Percentiles rank a stretch among this genome's conserved stretches.
Conservation (phyloP, 2,888 invertebrate species). For the Psylliodes chrysocephalus region DNA sequence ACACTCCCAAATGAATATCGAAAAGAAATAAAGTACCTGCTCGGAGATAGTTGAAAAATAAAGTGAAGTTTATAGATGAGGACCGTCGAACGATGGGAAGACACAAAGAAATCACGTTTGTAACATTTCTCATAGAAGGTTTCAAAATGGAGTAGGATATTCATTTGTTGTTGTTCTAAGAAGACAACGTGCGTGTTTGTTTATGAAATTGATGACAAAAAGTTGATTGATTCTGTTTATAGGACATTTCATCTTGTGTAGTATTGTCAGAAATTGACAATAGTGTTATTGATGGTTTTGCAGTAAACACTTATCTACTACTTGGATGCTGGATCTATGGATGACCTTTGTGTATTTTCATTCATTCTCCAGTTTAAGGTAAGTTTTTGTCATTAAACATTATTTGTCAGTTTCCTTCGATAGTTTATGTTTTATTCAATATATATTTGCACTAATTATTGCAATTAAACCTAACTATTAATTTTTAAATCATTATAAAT, state of each 20-base stretch:
- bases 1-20: conserved; percentile 56
- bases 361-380: conserved; percentile 46
- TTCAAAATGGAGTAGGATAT: conserved; percentile 62
- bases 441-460: too few relatives aligned
- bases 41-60: conserved; percentile 52
- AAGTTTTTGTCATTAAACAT: conserved; percentile 32
- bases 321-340: conserved; percentile 53
- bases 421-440: too few relatives aligned
- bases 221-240: conserved; percentile 27
- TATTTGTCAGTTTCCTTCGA: not conserved
- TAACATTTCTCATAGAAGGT: conserved; percentile 58
- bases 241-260: conserved; percentile 22
- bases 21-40: conserved; percentile 53
- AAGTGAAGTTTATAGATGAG: conserved; percentile 51
- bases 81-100: conserved; percentile 48
- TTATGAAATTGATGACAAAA: conserved; percentile 24
- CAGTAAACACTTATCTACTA: conserved; percentile 35
- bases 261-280: conserved; percentile 37
- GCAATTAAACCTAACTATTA: too few relatives aligned
- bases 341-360: conserved; percentile 51
- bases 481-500: too few relatives aligned
- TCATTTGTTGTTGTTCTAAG: conserved; percentile 58
- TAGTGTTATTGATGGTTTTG: conserved; percentile 37
- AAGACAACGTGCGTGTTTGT: conserved; percentile 47
- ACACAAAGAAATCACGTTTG: conserved; percentile 56